A percentile compares a stretch with the other conserved stretches of the same genome.
phyloP scores from a whole-genome alignment of 2,797 vertebrate species.

The Pantherophis alleghaniensis region DNA sequence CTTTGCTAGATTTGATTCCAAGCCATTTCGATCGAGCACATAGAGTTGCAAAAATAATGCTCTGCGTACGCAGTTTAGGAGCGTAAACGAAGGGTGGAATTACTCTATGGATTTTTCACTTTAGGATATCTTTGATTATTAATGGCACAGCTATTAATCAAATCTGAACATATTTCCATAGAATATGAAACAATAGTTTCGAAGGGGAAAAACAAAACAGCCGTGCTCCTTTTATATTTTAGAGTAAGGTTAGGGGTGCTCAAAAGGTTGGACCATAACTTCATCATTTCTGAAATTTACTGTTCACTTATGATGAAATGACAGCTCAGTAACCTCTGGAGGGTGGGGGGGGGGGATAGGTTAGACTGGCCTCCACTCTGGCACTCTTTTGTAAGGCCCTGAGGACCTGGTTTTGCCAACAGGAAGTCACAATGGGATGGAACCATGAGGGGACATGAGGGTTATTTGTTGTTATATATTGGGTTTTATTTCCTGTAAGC shows the following conservation, averaged over 20 bases:
- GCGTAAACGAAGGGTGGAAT: background rate
- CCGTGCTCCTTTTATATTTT: background rate
- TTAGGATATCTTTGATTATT: background rate
- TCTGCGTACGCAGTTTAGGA: background rate
- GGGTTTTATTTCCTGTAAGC: no score
- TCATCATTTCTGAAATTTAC: background rate
- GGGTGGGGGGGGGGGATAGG: background rate
- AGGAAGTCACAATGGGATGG: background rate
- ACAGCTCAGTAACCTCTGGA: background rate
- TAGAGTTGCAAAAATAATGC: background rate
- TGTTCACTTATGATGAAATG: background rate
- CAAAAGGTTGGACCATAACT: background rate
- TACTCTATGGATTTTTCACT: background rate
- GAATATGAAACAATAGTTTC: background rate
- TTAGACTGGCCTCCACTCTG: background rate
- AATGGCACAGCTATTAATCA: background rate
- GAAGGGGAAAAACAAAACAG: background rate
- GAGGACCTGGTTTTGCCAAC: background rate
- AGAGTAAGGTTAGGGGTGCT: background rate
- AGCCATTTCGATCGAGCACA: background rate
- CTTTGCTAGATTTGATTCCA: background rate
- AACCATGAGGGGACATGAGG: background rate
- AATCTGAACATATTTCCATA: background rate
- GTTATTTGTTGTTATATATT: no score
- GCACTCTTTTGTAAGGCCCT: no score